Evolutionary conservation across 2,888 invertebrate genomes (phyloP).

Genomic region (Caenorhabditis virilis): DNA sequence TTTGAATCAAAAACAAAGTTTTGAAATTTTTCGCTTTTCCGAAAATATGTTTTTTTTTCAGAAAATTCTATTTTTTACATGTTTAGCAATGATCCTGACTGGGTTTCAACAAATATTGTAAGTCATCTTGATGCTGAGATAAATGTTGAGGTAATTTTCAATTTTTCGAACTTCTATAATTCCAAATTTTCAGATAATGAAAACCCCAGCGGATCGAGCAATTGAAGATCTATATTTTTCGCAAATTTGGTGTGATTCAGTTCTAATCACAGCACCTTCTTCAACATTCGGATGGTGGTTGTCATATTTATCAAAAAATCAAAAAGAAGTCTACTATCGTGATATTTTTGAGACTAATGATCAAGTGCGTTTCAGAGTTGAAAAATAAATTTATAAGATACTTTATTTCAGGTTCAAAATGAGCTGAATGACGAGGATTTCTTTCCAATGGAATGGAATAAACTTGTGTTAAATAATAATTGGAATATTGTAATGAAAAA

Average conservation of each 20-base stretch:
- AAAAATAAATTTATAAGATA: background rate
- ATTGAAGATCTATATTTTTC: constrained; percentile 24
- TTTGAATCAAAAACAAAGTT: background rate
- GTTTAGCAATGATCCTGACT: constrained; percentile 1
- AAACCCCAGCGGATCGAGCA: constrained; percentile 1
- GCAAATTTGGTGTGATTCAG: constrained; percentile 19
- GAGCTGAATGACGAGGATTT: constrained; percentile 25
- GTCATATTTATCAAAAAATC: constrained; percentile 27
- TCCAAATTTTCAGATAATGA: constrained; percentile 1
- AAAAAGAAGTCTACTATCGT: constrained; percentile 16
- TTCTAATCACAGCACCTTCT: constrained; percentile 31
- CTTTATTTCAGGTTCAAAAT: constrained; percentile 13
- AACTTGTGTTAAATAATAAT: constrained; percentile 11
- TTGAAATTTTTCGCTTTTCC: too few relatives aligned
- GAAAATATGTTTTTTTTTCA: too few relatives aligned
- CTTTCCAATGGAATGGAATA: constrained; percentile 21
- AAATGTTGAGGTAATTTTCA: too few relatives aligned
- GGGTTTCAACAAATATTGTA: too few relatives aligned
- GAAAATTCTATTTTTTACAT: constrained; percentile 3
- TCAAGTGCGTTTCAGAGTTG: constrained; percentile 2
- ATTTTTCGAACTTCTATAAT: background rate
- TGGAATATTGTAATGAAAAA: too few relatives aligned
- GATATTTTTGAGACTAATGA: constrained; percentile 27
- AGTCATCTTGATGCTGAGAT: too few relatives aligned
- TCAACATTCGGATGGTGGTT: constrained; percentile 33